Conservation (phyloP, 2,797 vertebrate genomes). For the Semaprochilodus insignis region DNA sequence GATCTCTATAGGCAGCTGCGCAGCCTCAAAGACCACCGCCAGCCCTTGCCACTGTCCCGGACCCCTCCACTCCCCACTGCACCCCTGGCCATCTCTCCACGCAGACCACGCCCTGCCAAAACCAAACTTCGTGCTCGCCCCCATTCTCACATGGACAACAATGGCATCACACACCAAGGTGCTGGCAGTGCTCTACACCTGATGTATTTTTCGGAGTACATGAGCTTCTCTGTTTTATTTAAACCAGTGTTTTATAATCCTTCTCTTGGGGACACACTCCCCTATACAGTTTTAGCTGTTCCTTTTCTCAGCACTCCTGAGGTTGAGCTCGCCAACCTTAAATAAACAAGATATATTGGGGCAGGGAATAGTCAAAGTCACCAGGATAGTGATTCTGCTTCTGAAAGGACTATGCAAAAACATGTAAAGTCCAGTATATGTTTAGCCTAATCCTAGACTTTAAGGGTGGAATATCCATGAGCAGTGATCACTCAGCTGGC, state of each 20-base stretch:
- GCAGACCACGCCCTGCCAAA: slow-evolving; percentile 84
- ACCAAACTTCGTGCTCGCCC: slow-evolving; percentile 83
- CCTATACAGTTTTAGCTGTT: background rate
- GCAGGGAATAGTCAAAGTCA: background rate
- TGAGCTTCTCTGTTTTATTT: background rate
- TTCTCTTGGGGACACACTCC: too few species aligned
- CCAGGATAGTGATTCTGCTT: too few species aligned
- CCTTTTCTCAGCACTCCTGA: background rate
- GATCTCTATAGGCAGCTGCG: slow-evolving; percentile 88
- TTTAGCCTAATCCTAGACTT: too few species aligned
- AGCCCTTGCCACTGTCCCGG: slow-evolving; percentile 75
- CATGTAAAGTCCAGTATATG: too few species aligned
- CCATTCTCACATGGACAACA: slow-evolving; percentile 88
- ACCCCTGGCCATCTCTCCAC: slow-evolving; percentile 81
- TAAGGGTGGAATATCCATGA: background rate
- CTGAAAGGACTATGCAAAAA: too few species aligned
- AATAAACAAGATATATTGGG: background rate
- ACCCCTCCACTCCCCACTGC: slow-evolving; percentile 70
- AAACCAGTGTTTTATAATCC: background rate
- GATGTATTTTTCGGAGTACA: background rate
- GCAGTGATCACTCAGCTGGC: too few species aligned
- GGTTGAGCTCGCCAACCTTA: background rate
- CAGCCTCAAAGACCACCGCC: slow-evolving; percentile 82
- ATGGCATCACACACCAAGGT: slow-evolving; percentile 79
- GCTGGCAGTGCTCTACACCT: background rate